These are phyloP conservation scores for Probaryconus sp. DNA, from an alignment of 1,140 invertebrate species.

Conservation along the genomic window DNA sequence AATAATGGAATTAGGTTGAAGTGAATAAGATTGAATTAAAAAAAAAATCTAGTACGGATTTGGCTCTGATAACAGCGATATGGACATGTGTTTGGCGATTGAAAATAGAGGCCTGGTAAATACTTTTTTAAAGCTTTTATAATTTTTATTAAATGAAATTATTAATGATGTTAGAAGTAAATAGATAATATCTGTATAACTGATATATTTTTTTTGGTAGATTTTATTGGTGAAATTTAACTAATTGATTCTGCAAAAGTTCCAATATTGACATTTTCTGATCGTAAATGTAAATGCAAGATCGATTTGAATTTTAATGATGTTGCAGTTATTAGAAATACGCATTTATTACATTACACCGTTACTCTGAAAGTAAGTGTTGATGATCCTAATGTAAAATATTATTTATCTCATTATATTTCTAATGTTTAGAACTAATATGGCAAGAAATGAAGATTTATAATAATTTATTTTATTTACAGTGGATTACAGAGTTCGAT, in stretches of 20 bases:
- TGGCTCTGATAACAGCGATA: constrained; percentile 92
- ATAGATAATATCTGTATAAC: too few relatives aligned
- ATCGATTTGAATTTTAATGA: constrained; percentile 98
- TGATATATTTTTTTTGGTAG: constrained; percentile 64
- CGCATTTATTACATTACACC: constrained; percentile 93
- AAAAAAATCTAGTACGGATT: too few relatives aligned
- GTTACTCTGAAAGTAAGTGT: constrained; percentile 91
- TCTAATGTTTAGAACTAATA: too few relatives aligned
- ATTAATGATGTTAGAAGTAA: too few relatives aligned
- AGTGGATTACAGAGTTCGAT: constrained; percentile 96
- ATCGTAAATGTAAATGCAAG: constrained; percentile 85
- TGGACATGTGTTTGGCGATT: constrained; percentile 98
- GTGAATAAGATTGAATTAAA: too few relatives aligned
- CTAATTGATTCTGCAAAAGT: constrained; percentile 95
- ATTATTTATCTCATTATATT: too few relatives aligned
- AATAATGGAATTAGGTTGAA: too few relatives aligned
- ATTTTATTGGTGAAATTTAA: constrained; percentile 82
- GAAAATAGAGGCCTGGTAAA: too few relatives aligned
- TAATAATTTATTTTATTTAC: constrained; percentile 64
- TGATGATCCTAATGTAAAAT: too few relatives aligned
- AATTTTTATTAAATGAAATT: too few relatives aligned
- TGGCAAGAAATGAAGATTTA: too few relatives aligned
- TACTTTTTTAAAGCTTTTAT: too few relatives aligned
- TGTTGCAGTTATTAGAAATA: constrained; percentile 95
- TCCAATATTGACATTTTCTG: constrained; percentile 92